Conservation (phyloP, 2,113 vertebrate genomes). For the Gavialis gangeticus region DNA sequence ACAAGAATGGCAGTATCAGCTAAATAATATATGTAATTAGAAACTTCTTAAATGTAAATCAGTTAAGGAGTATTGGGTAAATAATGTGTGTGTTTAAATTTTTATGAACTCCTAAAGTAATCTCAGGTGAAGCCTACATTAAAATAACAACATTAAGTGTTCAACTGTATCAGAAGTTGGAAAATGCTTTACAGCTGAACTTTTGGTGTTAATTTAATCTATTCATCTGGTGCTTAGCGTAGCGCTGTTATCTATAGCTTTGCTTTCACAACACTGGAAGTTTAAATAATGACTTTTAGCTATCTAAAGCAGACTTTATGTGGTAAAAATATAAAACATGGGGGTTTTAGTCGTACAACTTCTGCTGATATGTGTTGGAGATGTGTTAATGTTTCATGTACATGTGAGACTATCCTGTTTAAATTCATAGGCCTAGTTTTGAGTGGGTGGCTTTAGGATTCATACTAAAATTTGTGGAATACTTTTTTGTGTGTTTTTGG, state of each 20-base stretch:
- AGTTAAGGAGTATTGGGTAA: conserved; percentile 62
- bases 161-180: conserved; percentile 57
- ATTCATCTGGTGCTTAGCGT: neutral
- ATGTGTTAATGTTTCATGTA: no score
- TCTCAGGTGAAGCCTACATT: conserved; percentile 52
- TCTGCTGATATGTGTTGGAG: neutral
- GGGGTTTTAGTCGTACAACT: neutral
- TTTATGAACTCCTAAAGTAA: conserved; percentile 75
- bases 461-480: neutral
- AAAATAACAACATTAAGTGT: conserved; percentile 48
- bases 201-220: conserved; percentile 20
- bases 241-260: neutral
- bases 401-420: neutral
- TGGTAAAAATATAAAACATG: neutral
- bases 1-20: conserved; percentile 34
- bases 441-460: neutral
- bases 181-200: conserved; percentile 43
- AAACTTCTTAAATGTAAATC: conserved; percentile 53
- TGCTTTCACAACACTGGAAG: no score
- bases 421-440: neutral
- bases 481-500: neutral
- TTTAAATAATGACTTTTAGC: neutral
- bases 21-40: conserved; percentile 73
- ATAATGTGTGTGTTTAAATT: conserved; percentile 70
- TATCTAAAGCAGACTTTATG: neutral